Percentiles rank a stretch among this genome's conserved stretches.
phyloP scores from a whole-genome alignment of 1,140 invertebrate genomes.

The Tetraneura akinire region DNA sequence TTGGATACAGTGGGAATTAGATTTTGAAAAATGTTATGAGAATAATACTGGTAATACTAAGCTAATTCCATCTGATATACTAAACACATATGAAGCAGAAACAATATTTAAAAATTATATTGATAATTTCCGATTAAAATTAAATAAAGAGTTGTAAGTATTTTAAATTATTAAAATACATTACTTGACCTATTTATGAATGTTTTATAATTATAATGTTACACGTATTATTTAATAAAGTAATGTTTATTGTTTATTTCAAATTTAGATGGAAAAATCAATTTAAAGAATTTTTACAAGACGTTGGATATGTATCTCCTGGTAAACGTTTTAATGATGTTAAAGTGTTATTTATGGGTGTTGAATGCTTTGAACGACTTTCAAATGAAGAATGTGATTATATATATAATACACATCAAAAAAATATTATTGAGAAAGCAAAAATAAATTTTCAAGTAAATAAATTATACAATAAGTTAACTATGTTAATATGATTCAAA shows the following conservation, averaged over 20 bases:
- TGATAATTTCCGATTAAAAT: constrained; percentile 85
- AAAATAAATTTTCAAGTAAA: constrained; percentile 85
- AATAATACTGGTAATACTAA: constrained; percentile 61
- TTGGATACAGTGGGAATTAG: constrained; percentile 77
- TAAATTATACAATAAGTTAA: neutral
- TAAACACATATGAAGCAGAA: constrained; percentile 88
- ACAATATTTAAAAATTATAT: constrained; percentile 89
- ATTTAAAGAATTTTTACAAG: constrained; percentile 90
- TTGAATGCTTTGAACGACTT: constrained; percentile 91
- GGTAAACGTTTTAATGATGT: constrained; percentile 92
- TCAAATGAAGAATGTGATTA: constrained; percentile 86
- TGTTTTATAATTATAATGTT: too few relatives aligned
- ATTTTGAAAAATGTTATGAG: constrained; percentile 64
- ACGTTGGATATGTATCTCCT: constrained; percentile 91
- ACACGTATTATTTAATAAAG: too few relatives aligned
- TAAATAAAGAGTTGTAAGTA: constrained; percentile 85
- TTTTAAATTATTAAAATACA: constrained; percentile 2
- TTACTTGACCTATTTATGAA: too few relatives aligned
- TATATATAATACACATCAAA: constrained; percentile 94
- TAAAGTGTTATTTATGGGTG: constrained; percentile 89
- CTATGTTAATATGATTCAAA: neutral
- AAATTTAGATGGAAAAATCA: constrained; percentile 82
- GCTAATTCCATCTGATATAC: constrained; percentile 88
- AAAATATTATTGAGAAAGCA: constrained; percentile 86
- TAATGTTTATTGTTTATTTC: too few relatives aligned